A percentile compares a stretch with the other conserved stretches of the same genome.
These are phyloP conservation scores for Maylandia zebra DNA, from an alignment of 2,113 vertebrate species.

Conservation along the genomic window DNA sequence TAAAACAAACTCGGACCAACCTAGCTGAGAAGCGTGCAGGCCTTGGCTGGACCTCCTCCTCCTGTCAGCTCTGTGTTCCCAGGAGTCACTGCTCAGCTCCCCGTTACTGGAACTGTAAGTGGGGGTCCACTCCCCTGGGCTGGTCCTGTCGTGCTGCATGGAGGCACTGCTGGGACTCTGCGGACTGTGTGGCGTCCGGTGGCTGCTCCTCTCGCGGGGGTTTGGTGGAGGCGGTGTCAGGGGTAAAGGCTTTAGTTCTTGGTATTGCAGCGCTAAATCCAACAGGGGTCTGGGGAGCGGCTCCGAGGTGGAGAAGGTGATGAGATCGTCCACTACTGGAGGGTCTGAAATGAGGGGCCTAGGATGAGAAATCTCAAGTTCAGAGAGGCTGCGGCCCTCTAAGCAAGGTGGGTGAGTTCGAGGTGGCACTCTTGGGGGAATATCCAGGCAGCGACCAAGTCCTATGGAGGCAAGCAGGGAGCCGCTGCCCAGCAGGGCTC, in stretches of 20 bases:
- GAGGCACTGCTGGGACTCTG: slow-evolving; percentile 24
- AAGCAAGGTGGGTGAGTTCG: slow-evolving; percentile 54
- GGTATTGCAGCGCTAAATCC: slow-evolving; percentile 51
- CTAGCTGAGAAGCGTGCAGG: slow-evolving; percentile 64
- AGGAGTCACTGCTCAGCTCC: slow-evolving; percentile 16
- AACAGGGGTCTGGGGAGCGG: slow-evolving; percentile 15
- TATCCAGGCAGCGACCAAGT: slow-evolving; percentile 70
- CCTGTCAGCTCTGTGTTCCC: slow-evolving; percentile 36
- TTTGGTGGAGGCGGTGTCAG: slow-evolving; percentile 63
- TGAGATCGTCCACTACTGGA: slow-evolving; percentile 64
- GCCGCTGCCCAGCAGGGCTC: slow-evolving; percentile 70
- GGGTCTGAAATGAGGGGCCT: slow-evolving; percentile 37
- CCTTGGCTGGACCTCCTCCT: slow-evolving; percentile 63
- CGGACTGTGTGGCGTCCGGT: background rate
- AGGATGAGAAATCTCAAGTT: slow-evolving; percentile 33
- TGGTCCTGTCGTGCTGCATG: background rate
- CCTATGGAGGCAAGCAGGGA: slow-evolving; percentile 78
- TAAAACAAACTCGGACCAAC: slow-evolving; percentile 14
- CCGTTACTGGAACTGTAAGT: slow-evolving; percentile 32
- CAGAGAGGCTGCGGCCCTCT: slow-evolving; percentile 26
- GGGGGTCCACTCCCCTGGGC: slow-evolving; percentile 27
- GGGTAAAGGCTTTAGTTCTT: slow-evolving; percentile 54
- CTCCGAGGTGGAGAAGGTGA: slow-evolving; percentile 50
- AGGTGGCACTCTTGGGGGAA: slow-evolving; percentile 50
- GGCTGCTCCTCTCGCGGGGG: slow-evolving; percentile 47